Evolutionary conservation across 2,113 vertebrate genomes (phyloP).

Genomic region (Heloderma charlesbogerti): DNA sequence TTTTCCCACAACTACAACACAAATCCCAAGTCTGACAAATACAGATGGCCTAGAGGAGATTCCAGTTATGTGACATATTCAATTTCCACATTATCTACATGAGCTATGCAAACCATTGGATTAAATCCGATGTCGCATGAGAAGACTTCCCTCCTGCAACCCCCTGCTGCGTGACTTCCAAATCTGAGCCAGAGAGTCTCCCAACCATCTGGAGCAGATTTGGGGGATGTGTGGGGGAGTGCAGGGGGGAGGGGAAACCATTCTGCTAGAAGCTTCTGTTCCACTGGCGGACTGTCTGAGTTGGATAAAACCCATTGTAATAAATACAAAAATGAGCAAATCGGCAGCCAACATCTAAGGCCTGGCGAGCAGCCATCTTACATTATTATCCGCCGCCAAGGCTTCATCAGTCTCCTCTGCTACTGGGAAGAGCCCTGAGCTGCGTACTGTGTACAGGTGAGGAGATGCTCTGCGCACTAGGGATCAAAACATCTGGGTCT

Average conservation of each 20-base stretch:
- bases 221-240: too few species aligned
- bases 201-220: too few species aligned
- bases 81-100: neutral
- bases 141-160: too few species aligned
- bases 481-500: neutral
- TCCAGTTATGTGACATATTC: neutral
- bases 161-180: too few species aligned
- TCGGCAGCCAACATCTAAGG: neutral
- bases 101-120: neutral
- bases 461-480: neutral
- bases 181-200: too few species aligned
- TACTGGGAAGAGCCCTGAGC: neutral
- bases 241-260: too few species aligned
- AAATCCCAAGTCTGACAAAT: neutral
- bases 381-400: neutral
- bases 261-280: too few species aligned
- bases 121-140: too few species aligned
- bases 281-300: too few species aligned
- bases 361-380: neutral
- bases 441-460: neutral
- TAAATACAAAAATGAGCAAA: neutral
- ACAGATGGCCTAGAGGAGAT: too few species aligned
- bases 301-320: neutral
- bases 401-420: conserved; percentile 9
- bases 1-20: neutral